These are phyloP conservation scores for Crematogaster levior DNA, from an alignment of 2,888 invertebrate species.

Conservation along the genomic window DNA sequence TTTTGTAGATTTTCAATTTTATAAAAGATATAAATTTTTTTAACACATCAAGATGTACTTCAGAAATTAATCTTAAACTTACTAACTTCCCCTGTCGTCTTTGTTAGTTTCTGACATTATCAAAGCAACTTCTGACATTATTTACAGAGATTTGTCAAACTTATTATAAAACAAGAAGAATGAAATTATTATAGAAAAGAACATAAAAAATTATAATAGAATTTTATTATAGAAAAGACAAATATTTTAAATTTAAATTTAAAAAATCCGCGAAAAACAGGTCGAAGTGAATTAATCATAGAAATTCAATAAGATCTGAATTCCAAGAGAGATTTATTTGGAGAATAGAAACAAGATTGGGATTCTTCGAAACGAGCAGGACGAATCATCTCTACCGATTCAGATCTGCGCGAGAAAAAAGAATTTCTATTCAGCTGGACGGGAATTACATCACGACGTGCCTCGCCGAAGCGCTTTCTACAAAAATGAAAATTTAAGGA, in stretches of 20 bases:
- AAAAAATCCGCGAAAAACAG: not conserved
- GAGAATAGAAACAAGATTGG: not conserved
- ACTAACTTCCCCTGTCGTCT: not conserved
- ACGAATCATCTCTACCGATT: conserved; percentile 8
- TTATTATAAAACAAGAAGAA: not conserved
- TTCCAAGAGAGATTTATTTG: not conserved
- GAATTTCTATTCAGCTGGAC: conserved; percentile 24
- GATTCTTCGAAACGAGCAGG: conserved; percentile 15
- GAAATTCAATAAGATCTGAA: conserved; percentile 16
- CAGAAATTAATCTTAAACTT: conserved; percentile 6
- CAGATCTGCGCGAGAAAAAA: conserved; percentile 2
- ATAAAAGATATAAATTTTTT: no score
- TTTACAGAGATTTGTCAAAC: not conserved
- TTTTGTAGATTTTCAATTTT: no score
- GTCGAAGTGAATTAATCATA: conserved; percentile 24
- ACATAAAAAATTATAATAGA: no score
- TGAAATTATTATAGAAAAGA: not conserved
- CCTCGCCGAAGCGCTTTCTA: not conserved
- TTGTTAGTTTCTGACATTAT: not conserved
- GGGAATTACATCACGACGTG: conserved; percentile 18
- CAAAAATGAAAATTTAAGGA: conserved; percentile 34
- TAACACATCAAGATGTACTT: not conserved
- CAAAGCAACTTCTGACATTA: conserved; percentile 12
- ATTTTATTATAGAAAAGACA: no score
- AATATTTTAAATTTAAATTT: conserved; percentile 10